Percentiles rank a stretch among this genome's conserved stretches.
These are phyloP conservation scores for Labroides dimidiatus DNA, from an alignment of 2,797 vertebrate species.

Conservation along the genomic window DNA sequence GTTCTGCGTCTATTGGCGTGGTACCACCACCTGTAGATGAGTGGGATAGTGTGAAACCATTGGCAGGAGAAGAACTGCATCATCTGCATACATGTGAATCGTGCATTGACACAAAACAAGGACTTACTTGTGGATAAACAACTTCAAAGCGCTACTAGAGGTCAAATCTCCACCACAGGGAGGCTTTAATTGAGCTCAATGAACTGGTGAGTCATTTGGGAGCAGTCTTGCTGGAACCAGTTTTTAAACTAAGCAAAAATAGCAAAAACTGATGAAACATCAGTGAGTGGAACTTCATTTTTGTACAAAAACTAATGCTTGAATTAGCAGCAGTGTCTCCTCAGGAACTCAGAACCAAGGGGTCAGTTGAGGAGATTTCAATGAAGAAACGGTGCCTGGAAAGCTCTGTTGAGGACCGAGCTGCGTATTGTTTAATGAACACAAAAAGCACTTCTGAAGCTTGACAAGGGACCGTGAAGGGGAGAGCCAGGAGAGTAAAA, in stretches of 20 bases:
- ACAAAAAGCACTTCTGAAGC: conserved; percentile 50
- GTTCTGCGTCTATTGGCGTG: not conserved
- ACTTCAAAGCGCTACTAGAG: too few relatives aligned
- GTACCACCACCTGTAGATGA: not conserved
- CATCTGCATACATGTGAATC: not conserved
- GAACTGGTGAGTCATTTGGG: too few relatives aligned
- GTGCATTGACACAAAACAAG: too few relatives aligned
- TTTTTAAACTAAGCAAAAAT: too few relatives aligned
- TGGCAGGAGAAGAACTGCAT: not conserved
- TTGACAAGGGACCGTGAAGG: conserved; percentile 28
- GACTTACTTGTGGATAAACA: too few relatives aligned
- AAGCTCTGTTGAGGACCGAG: conserved; percentile 7
- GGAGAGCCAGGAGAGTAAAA: conserved; percentile 21
- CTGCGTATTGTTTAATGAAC: conserved; percentile 37
- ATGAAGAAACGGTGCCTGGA: conserved; percentile 5
- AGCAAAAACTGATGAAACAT: too few relatives aligned
- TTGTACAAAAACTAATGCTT: too few relatives aligned
- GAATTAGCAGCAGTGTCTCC: not conserved
- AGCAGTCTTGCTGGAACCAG: too few relatives aligned
- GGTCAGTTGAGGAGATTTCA: conserved; percentile 18
- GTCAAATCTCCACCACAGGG: too few relatives aligned
- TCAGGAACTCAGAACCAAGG: not conserved
- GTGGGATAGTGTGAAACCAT: not conserved
- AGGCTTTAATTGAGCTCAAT: too few relatives aligned
- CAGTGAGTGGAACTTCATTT: too few relatives aligned